phyloP scores from a whole-genome alignment of 2,888 invertebrate genomes.

The Caradrina clavipalpis region DNA sequence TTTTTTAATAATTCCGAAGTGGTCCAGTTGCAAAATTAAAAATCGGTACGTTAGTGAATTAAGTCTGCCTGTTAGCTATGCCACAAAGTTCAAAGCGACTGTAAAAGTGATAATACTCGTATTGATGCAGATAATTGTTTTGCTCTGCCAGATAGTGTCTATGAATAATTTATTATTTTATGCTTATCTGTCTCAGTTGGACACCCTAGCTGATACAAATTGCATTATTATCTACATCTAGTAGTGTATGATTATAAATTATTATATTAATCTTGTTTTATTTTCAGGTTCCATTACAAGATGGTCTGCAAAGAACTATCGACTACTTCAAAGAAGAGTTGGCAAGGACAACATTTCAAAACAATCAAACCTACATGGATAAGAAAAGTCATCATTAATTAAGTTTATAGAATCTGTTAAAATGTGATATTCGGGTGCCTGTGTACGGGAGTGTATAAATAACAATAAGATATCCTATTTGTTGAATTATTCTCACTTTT shows the following conservation, averaged over 20 bases:
- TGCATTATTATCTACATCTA: background rate
- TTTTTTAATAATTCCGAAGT: too few species aligned
- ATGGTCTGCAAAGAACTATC: constrained; percentile 97
- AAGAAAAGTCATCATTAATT: constrained; percentile 78
- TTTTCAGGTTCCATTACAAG: constrained; percentile 93
- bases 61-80: too few species aligned
- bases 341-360: constrained; percentile 85
- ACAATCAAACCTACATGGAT: constrained; percentile 88
- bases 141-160: too few species aligned
- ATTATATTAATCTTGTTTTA: constrained; percentile 31
- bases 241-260: background rate
- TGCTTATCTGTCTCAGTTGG: too few species aligned
- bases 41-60: too few species aligned
- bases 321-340: constrained; percentile 98
- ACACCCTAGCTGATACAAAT: too few species aligned
- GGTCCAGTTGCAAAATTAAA: too few species aligned
- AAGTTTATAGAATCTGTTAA: constrained; percentile 65
- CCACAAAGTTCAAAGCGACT: too few species aligned
- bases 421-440: constrained; percentile 83
- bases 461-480: constrained; percentile 50
- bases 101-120: too few species aligned
- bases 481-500: constrained; percentile 52
- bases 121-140: too few species aligned
- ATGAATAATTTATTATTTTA: too few species aligned
- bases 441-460: constrained; percentile 49